phyloP scores from a whole-genome alignment of 2,888 invertebrate genomes.

The Drosophila infuscata region DNA sequence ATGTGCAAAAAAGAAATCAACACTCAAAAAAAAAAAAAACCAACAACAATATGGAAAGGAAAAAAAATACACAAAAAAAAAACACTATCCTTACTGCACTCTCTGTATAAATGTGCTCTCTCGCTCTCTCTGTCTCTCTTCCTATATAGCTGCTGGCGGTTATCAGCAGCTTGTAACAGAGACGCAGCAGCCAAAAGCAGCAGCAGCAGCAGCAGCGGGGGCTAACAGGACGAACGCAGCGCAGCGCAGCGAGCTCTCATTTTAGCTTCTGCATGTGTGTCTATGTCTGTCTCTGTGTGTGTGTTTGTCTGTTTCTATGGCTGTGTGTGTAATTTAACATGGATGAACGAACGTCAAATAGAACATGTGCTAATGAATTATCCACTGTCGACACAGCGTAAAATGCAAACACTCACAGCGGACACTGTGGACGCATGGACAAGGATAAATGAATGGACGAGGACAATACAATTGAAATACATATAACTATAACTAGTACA shows the following conservation, averaged over 20 bases:
- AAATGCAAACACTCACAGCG: constrained; percentile 73
- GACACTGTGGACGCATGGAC: constrained; percentile 41
- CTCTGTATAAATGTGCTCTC: constrained; percentile 11
- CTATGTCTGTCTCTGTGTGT: constrained; percentile 18
- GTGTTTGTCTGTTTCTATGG: constrained; percentile 15
- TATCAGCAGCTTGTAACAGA: constrained; percentile 64
- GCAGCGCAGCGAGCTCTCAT: constrained; percentile 21
- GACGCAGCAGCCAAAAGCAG: constrained; percentile 64
- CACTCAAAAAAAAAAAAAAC: constrained; percentile 6
- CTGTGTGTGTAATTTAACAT: constrained; percentile 52
- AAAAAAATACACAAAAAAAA: constrained; percentile 7
- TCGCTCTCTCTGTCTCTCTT: constrained; percentile 1
- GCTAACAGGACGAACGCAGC: constrained; percentile 28
- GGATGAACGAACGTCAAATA: constrained; percentile 78
- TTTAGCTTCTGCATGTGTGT: constrained; percentile 11
- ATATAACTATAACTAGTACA: constrained; percentile 11
- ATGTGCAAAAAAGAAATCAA: constrained; percentile 21
- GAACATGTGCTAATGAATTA: constrained; percentile 78
- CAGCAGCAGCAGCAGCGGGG: constrained; percentile 13
- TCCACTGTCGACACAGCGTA: constrained; percentile 74
- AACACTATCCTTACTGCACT: constrained; percentile 47
- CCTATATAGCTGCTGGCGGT: constrained; percentile 18
- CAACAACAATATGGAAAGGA: constrained; percentile 1
- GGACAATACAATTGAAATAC: constrained; percentile 17
- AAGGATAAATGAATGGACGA: constrained; percentile 35